Percentiles rank a stretch among this genome's conserved stretches.
phyloP scores from a whole-genome alignment of 2,797 vertebrate genomes.

The Crenichthys baileyi region DNA sequence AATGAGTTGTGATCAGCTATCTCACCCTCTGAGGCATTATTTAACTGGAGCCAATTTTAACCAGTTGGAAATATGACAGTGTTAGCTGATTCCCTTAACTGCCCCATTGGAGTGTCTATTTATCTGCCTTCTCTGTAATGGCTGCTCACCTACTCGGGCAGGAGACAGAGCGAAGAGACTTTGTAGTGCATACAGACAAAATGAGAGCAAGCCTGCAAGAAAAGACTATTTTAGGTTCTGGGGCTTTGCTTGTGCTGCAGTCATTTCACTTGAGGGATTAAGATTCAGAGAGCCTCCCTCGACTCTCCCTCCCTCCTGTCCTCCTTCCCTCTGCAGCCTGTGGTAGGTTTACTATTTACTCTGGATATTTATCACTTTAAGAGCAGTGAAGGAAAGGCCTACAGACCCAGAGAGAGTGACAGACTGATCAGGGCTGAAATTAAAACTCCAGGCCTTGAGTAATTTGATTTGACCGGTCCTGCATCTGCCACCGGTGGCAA shows the following conservation, averaged over 20 bases:
- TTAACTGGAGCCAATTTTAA: conserved; percentile 54
- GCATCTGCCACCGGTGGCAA: conserved; percentile 2
- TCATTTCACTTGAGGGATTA: conserved; percentile 53
- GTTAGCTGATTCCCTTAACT: conserved; percentile 48
- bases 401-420: conserved; percentile 36
- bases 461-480: conserved; percentile 52
- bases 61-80: conserved; percentile 50
- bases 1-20: conserved; percentile 67
- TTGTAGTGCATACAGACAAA: conserved; percentile 23
- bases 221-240: conserved; percentile 39
- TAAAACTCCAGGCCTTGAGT: conserved; percentile 48
- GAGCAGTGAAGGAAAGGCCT: conserved; percentile 51
- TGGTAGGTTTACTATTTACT: conserved; percentile 59
- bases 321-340: conserved; percentile 37
- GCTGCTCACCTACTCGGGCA: conserved; percentile 40
- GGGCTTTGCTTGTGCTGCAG: conserved; percentile 47
- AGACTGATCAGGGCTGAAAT: conserved; percentile 35
- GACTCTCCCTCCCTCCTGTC: conserved; percentile 7
- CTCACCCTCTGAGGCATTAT: conserved; percentile 51
- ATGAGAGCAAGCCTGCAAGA: conserved; percentile 5
- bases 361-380: conserved; percentile 60
- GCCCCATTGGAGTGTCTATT: conserved; percentile 47
- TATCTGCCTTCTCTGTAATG: conserved; percentile 38
- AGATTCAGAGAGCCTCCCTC: conserved; percentile 39
- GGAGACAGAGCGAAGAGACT: conserved; percentile 21